Evolutionary conservation across 2,113 vertebrate genomes (phyloP).

Genomic region (Urocitellus parryii): DNA sequence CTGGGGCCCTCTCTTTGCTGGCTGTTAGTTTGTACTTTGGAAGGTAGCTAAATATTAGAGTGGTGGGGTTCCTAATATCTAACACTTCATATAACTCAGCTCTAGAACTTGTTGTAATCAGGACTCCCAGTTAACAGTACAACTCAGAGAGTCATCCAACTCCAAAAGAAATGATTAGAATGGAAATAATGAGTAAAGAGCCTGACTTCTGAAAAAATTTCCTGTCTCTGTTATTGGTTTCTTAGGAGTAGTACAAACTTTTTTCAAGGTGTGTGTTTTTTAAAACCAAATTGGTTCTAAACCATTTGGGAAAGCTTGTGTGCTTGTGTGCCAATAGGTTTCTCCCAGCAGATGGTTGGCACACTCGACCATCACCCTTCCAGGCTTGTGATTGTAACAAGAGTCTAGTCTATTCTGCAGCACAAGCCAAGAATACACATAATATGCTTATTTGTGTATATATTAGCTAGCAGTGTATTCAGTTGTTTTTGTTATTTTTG

Average conservation of each 20-base stretch:
- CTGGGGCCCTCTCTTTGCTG: not conserved
- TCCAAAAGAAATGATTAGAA: not conserved
- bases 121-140: not conserved
- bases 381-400: constrained; percentile 38
- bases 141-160: not conserved
- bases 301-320: not conserved
- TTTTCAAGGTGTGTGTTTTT: not conserved
- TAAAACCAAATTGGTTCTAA: not conserved
- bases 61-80: not conserved
- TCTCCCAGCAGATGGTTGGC: not conserved
- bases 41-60: not conserved
- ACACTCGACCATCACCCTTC: not conserved
- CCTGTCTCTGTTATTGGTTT: not conserved
- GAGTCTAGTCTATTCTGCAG: constrained; percentile 18
- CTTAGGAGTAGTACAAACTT: not conserved
- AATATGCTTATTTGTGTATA: not conserved
- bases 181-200: not conserved
- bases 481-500: constrained; percentile 20
- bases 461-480: not conserved
- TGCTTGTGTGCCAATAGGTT: not conserved
- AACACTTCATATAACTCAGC: not conserved
- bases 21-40: not conserved
- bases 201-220: constrained; percentile 18
- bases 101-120: not conserved
- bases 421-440: not conserved